Percentiles rank a stretch among this genome's conserved stretches.
These are phyloP conservation scores for Lycocerus yunnanus DNA, from an alignment of 2,888 invertebrate species.

Conservation along the genomic window DNA sequence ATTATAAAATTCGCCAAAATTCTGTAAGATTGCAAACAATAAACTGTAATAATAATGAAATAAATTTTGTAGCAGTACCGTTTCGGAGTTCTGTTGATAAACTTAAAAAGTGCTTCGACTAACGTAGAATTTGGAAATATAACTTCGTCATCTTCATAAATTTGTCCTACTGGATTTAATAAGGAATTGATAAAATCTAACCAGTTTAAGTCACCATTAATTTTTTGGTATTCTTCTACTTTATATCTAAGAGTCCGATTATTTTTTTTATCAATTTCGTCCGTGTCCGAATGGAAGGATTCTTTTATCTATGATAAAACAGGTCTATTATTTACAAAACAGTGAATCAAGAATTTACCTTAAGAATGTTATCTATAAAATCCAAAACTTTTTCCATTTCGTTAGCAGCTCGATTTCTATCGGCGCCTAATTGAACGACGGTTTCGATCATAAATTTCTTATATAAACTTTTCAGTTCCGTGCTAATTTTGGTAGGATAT, in stretches of 20 bases:
- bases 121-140: conserved; percentile 2
- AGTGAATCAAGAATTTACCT: conserved; percentile 18
- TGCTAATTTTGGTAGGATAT: background rate
- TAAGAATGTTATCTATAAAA: conserved; percentile 38
- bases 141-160: background rate
- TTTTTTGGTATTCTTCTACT: conserved; percentile 9
- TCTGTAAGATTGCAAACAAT: conserved; percentile 1
- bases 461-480: conserved; percentile 1
- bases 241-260: background rate
- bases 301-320: background rate
- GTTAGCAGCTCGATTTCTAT: conserved; percentile 21
- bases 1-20: conserved; percentile 27
- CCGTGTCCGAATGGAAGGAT: background rate
- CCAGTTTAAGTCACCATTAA: conserved; percentile 8
- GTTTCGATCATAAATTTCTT: conserved; percentile 38
- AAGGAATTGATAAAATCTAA: conserved; percentile 13
- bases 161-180: conserved; percentile 1
- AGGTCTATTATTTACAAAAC: background rate
- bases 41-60: background rate
- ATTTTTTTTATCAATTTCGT: background rate
- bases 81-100: conserved; percentile 11
- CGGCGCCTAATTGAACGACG: conserved; percentile 36
- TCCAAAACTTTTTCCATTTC: conserved; percentile 38
- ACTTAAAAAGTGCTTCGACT: background rate
- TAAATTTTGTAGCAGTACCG: conserved; percentile 5